Base-by-base conservation (phyloP, 2,113 vertebrate genomes). In the Pleuronectes platessa region DNA sequence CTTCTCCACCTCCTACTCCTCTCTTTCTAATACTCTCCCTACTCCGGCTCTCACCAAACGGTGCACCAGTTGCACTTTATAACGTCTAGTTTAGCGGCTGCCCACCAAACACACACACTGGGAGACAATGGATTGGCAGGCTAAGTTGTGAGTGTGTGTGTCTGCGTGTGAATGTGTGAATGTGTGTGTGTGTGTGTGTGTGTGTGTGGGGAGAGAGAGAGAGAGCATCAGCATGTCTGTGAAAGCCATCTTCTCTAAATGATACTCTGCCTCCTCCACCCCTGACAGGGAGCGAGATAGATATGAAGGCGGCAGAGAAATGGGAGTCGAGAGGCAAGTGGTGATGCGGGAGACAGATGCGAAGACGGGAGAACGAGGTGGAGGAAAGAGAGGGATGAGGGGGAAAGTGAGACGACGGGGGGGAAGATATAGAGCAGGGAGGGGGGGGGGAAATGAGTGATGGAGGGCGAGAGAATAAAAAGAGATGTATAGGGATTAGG, bases 41-140 rank as follows among this genome's bases (percentile, higher is more conserved):
- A 73, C 71, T 67, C 54, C 0, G 35, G 54, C 64, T 55, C 69
- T 76, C 73, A 54, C 68, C 71, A 67, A 84, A 84, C 77, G 61
- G 69, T 82, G 80, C n/a, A 90, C 81, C 82, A 85, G 90, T 89
- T 89, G 91, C 86, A 90, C 89, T 86, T 84, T 69, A 86, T 84
- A 85, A 82, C 89, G 74, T 86, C 79, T 85, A 80, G 79, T 88
- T 90, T 84, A 88, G 88, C 74, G 73, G 82, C 74, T 86, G 86
- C 76, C 62, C 76, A 74, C 67, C 84, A 84, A 71, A 81, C 59
- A 78, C 45, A 69, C 26, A 31, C 67, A 71, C 58, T 11, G 71
- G 75, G 67, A 83, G 64, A 88, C 75, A 86, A 83, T 49, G 68
- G 80, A 64, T 81, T 59, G 75, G 68, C 1, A n/a, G 49, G 59